Percentiles rank a stretch among this genome's conserved stretches.
Conservation (phyloP, 2,113 vertebrate species). For the Cairina moschata region DNA sequence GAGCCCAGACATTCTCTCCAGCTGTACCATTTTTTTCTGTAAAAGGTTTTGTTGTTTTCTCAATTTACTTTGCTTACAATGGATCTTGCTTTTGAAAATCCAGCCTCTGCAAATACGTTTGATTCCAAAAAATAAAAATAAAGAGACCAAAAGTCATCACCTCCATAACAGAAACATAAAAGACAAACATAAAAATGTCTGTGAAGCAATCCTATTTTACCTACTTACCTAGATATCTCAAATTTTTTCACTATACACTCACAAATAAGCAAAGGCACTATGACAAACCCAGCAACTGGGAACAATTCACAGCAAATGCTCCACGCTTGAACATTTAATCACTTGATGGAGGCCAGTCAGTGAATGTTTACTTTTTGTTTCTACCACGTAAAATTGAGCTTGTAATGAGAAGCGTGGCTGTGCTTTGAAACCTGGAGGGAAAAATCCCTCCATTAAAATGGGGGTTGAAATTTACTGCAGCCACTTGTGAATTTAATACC, state of each 20-base stretch:
- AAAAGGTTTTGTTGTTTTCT: neutral
- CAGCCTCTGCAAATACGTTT: neutral
- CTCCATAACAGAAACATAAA: neutral
- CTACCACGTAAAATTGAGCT: neutral
- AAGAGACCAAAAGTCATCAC: neutral
- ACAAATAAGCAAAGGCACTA: neutral
- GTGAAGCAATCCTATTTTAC: neutral
- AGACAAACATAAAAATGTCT: neutral
- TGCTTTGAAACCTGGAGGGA: neutral
- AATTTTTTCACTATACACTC: neutral
- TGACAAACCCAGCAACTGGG: neutral
- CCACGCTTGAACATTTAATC: neutral
- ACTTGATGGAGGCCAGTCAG: neutral
- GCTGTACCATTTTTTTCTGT: neutral
- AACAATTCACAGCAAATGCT: neutral
- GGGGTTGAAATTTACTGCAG: neutral
- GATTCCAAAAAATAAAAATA: neutral
- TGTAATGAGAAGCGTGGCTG: neutral
- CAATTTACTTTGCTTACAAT: neutral
- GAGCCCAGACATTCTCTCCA: neutral
- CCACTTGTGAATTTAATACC: neutral
- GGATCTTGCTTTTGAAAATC: neutral
- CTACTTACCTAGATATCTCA: neutral
- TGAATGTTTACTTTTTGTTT: neutral
- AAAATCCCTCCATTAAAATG: neutral